Evolutionary conservation across 1,140 invertebrate genomes (phyloP).

Genomic region (Drusus annulatus): DNA sequence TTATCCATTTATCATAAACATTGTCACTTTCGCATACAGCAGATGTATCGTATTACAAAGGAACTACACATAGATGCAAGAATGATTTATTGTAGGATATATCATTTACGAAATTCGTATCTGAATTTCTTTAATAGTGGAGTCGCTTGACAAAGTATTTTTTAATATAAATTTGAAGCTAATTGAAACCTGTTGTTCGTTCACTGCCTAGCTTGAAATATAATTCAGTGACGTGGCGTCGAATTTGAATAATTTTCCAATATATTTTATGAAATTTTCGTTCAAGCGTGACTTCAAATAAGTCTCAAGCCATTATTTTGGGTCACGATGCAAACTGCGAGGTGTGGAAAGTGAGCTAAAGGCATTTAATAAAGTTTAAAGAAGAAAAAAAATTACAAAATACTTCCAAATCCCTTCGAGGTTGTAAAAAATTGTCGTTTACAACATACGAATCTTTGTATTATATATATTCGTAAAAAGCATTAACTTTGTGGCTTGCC

Average conservation of each 20-base stretch:
- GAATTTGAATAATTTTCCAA: conserved; percentile 24
- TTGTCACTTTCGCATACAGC: conserved; percentile 13
- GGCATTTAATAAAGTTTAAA: too few relatives aligned
- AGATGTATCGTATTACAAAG: conserved; percentile 4
- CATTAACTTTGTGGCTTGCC: too few relatives aligned
- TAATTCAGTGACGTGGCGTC: background rate
- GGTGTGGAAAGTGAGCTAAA: too few relatives aligned
- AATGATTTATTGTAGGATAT: conserved; percentile 16
- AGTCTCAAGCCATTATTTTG: background rate
- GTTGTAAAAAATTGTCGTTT: too few relatives aligned
- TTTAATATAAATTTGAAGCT: conserved; percentile 1
- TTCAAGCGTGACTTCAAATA: conserved; percentile 10
- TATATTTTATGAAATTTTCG: background rate
- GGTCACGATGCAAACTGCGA: too few relatives aligned
- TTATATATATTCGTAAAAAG: too few relatives aligned
- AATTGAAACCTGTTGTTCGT: conserved; percentile 11
- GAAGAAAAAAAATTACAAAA: too few relatives aligned
- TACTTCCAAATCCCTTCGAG: too few relatives aligned
- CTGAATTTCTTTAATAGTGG: background rate
- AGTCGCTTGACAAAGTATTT: background rate
- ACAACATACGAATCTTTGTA: too few relatives aligned
- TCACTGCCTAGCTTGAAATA: background rate
- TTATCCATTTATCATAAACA: conserved; percentile 3
- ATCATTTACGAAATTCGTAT: background rate
- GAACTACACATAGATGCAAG: background rate